Base-by-base conservation (phyloP, 2,888 invertebrate species). In the Alsophila aescularia region DNA sequence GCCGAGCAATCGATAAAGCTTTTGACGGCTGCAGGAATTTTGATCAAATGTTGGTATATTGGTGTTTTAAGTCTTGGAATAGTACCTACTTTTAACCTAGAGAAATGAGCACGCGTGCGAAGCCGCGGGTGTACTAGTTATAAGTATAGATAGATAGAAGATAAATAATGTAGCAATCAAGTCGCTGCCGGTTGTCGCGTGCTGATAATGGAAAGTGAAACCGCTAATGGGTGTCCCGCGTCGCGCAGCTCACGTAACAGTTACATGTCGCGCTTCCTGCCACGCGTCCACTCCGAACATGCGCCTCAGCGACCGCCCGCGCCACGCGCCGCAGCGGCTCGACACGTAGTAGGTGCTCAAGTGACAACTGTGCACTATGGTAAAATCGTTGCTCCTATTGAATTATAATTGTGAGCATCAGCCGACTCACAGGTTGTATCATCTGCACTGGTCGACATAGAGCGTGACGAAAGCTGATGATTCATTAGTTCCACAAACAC, bases 121-220 rank as follows among this genome's bases (percentile, higher is more conserved):
- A n/a, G n/a, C n/a, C n/a, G n/a, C n/a, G n/a, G n/a, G n/a, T n/a
- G n/a, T n/a, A n/a, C n/a, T n/a, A n/a, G n/a, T n/a, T n/a, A n/a
- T n/a, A n/a, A n/a, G n/a, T n/a, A n/a, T n/a, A n/a, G n/a, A n/a
- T n/a, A n/a, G n/a, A n/a, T n/a, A n/a, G n/a, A n/a, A n/a, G n/a
- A n/a, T n/a, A n/a, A n/a, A 9, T 18, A 39, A 48, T 32, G 49
- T 34, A 27, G 15, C 41, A 16, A 36, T 12, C 35, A 13, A 42
- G 29, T 39, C 21, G 14, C 16, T 24, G 39, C 13, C 53, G 24
- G 12, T 18, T 9, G 53, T 45, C 13, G 24, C 24, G 36, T n/a
- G 32, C 21, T 40, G 10, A 15, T 16, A 16, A 36, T 51, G 47
- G 48, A 52, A 52, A 49, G 52, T 49, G 49, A 31, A 49, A 43